A percentile compares a stretch with the other conserved stretches of the same genome.
phyloP scores from a whole-genome alignment of 2,888 invertebrate species.

The Drosophila mettleri region DNA sequence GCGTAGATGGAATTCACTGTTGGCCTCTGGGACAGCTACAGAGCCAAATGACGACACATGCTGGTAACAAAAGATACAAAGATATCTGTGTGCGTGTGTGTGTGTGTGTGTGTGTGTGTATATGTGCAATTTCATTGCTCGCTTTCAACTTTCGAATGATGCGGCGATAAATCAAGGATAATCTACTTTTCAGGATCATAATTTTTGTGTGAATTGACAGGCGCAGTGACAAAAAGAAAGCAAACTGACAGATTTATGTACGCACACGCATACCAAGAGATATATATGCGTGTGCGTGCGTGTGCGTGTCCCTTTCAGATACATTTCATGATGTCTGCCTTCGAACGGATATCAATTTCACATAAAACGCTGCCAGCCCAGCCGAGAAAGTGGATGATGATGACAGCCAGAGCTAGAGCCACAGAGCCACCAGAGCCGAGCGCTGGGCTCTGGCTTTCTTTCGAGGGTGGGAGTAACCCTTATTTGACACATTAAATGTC shows the following conservation, averaged over 20 bases:
- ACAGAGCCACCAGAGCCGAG: slow-evolving; percentile 7
- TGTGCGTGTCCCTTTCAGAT: slow-evolving; percentile 47
- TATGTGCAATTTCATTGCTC: slow-evolving; percentile 69
- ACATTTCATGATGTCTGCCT: slow-evolving; percentile 62
- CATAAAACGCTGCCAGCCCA: slow-evolving; percentile 77
- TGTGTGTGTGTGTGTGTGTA: slow-evolving; percentile 20
- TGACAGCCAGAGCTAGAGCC: slow-evolving; percentile 48
- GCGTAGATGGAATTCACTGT: slow-evolving; percentile 56
- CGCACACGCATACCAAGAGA: slow-evolving; percentile 61
- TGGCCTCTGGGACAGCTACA: slow-evolving; percentile 32
- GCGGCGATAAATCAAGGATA: slow-evolving; percentile 85
- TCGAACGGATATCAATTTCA: slow-evolving; percentile 83
- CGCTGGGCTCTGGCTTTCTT: slow-evolving; percentile 4
- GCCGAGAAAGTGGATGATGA: slow-evolving; percentile 71
- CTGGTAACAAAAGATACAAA: slow-evolving; percentile 75
- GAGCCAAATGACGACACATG: slow-evolving; percentile 67
- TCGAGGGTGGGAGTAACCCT: slow-evolving; percentile 72
- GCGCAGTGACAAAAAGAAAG: slow-evolving; percentile 81
- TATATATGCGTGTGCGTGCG: slow-evolving; percentile 5
- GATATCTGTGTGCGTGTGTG: slow-evolving; percentile 35
- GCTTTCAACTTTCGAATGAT: slow-evolving; percentile 81
- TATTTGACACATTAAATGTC: slow-evolving; percentile 84
- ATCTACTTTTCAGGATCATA: slow-evolving; percentile 85
- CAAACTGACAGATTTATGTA: slow-evolving; percentile 84
- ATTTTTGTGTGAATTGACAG: slow-evolving; percentile 85